Evolutionary conservation across 2,113 vertebrate genomes (phyloP).

Genomic region (Ptychochromis oligacanthus): DNA sequence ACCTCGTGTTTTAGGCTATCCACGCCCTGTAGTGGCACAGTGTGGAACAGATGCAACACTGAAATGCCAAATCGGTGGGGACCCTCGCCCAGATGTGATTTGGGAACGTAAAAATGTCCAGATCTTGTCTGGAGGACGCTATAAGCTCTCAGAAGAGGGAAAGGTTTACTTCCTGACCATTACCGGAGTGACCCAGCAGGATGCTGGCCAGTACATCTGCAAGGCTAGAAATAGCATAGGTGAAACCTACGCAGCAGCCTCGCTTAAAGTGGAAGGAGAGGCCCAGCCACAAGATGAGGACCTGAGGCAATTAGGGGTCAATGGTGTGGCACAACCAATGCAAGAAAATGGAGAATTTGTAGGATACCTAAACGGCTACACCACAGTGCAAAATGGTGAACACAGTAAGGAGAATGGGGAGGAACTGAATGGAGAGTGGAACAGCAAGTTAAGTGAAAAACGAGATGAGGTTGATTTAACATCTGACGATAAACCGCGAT

Average conservation of each 20-base stretch:
- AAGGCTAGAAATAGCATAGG: conserved; percentile 89
- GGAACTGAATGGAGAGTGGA: conserved; percentile 25
- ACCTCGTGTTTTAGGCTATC: conserved; percentile 90
- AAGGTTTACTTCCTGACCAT: conserved; percentile 86
- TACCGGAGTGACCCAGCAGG: conserved; percentile 76
- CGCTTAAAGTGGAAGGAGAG: conserved; percentile 84
- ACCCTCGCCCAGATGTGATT: conserved; percentile 86
- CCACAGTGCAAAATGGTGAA: conserved; percentile 32
- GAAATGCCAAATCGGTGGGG: conserved; percentile 87
- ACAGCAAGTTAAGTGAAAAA: background rate
- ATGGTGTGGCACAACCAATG: conserved; percentile 18
- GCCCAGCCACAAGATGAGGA: background rate
- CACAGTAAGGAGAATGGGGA: conserved; percentile 6
- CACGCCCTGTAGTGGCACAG: conserved; percentile 84
- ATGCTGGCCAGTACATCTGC: conserved; percentile 92
- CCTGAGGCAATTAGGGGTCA: conserved; percentile 21
- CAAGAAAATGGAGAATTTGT: conserved; percentile 31
- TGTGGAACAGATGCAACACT: conserved; percentile 84
- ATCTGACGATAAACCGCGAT: conserved; percentile 72
- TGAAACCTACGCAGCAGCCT: conserved; percentile 90
- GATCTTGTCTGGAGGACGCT: conserved; percentile 79
- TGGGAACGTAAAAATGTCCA: conserved; percentile 90
- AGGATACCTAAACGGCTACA: conserved; percentile 56
- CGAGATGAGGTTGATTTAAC: conserved; percentile 33
- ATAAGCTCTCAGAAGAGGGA: conserved; percentile 83